Evolutionary conservation across 2,888 invertebrate genomes (phyloP), one percentile per base, ranked within the genome.

Genomic region (Oeneis ivallda): DNA sequence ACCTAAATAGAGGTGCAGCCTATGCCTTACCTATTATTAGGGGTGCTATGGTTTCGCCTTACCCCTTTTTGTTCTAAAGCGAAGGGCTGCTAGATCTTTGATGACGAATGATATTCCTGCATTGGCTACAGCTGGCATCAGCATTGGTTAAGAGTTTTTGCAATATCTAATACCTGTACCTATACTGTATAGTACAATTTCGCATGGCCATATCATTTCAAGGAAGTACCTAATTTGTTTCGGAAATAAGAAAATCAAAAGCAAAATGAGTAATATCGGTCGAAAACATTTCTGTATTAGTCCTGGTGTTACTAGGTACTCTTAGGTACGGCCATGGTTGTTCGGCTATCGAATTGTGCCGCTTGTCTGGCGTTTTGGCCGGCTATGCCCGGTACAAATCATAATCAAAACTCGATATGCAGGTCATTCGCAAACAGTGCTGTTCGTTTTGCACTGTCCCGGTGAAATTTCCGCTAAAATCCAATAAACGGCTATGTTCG

Each of bases 381-480:
- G 65, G 67, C 67, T 54, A 54, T 65, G 45, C 62, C 74, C 75
- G 77, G 82, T 76, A 83, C 86, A 85, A 87, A 87, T 86, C 85
- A 85, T 81, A 80, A 84, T 86, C 84, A 84, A 85, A 87, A 85
- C 83, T 82, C 85, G 82, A 86, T 86, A 86, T 85, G 81, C 80
- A 78, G 80, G 82, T 84, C 85, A 85, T 86, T 84, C 80, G 82
- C 82, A 85, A 84, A 85, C 85, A 84, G 76, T 74, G 79, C 70
- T 76, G 82, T 78, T 82, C 81, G 81, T 82, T 81, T 79, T 77
- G 80, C 74, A 73, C 71, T 72, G 75, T 73, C 75, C 78, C 79
- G 83, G 83, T 76, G 82, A 84, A 86, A 87, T 87, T 88, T 87
- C 87, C 87, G 83, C 82, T 87, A 83, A 87, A 90, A 88, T 89